Percentiles rank a stretch among this genome's conserved stretches.
Conservation (phyloP, 2,113 vertebrate species). For the Ailurus styani region DNA sequence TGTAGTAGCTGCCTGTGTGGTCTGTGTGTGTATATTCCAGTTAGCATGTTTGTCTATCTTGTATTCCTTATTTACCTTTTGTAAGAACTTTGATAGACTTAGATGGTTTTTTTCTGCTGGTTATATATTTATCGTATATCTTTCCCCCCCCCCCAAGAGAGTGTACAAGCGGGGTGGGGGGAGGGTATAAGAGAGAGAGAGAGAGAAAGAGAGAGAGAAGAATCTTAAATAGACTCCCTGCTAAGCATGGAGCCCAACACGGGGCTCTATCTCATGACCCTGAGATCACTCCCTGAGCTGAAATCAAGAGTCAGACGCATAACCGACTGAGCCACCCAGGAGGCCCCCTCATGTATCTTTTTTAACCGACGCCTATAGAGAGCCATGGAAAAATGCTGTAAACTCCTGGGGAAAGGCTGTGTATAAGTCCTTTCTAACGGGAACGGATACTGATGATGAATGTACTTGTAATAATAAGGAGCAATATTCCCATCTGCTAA, state of each 20-base stretch:
- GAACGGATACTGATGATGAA: not conserved
- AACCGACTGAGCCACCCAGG: not conserved
- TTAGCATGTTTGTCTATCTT: not conserved
- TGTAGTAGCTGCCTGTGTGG: not conserved
- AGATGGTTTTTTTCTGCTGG: not conserved
- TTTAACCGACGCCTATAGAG: not conserved
- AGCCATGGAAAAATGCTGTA: not conserved
- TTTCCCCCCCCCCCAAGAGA: no score
- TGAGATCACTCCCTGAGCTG: not conserved
- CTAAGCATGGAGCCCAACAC: not conserved
- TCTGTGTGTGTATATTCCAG: not conserved
- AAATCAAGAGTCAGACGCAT: not conserved
- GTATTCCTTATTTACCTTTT: not conserved
- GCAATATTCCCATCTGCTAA: not conserved
- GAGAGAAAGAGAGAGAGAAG: no score
- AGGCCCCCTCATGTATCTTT: not conserved
- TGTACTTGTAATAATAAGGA: not conserved
- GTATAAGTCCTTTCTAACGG: not conserved
- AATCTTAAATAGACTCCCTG: no score
- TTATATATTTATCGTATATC: not conserved
- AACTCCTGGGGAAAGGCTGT: not conserved
- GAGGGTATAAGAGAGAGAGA: no score
- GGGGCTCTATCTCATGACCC: not conserved
- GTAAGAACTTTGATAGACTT: not conserved
- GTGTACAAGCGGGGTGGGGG: no score